These are phyloP conservation scores for Carabus problematicus DNA, from an alignment of 2,888 invertebrate species.

Conservation along the genomic window DNA sequence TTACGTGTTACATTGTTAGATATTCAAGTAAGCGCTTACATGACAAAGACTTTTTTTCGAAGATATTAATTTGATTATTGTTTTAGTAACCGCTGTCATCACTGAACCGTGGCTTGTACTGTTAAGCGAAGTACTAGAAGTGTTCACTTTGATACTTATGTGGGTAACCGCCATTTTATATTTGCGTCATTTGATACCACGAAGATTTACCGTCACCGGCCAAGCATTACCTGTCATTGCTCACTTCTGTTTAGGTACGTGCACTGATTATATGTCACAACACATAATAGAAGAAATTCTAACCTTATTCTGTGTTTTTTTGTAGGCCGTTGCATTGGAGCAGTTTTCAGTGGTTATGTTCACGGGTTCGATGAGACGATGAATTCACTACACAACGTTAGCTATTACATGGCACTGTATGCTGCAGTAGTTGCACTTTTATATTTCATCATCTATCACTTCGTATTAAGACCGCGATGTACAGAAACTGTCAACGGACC, in stretches of 20 bases:
- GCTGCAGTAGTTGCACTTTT: constrained; percentile 70
- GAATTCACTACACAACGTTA: constrained; percentile 55
- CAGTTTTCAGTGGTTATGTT: constrained; percentile 65
- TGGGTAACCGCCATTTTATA: constrained; percentile 83
- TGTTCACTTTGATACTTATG: constrained; percentile 77
- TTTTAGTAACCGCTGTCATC: constrained; percentile 65
- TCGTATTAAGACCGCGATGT: constrained; percentile 76
- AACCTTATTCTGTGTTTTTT: constrained; percentile 41
- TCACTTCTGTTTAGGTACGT: constrained; percentile 76
- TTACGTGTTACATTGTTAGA: constrained; percentile 79
- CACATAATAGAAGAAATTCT: background rate
- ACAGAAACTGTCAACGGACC: constrained; percentile 69
- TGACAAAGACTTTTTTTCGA: constrained; percentile 32
- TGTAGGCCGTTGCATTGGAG: constrained; percentile 76
- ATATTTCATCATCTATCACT: constrained; percentile 78
- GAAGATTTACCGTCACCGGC: constrained; percentile 77
- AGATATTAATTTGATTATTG: constrained; percentile 26
- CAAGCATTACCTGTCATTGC: constrained; percentile 81
- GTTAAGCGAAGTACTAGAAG: constrained; percentile 75
- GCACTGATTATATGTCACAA: background rate
- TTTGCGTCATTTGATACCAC: constrained; percentile 80
- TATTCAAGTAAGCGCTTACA: constrained; percentile 66
- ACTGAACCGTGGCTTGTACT: constrained; percentile 71
- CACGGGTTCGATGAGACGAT: constrained; percentile 54
- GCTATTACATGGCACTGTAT: constrained; percentile 69